Base-by-base conservation (phyloP, 2,797 vertebrate genomes). In the Pelodytes ibericus region DNA sequence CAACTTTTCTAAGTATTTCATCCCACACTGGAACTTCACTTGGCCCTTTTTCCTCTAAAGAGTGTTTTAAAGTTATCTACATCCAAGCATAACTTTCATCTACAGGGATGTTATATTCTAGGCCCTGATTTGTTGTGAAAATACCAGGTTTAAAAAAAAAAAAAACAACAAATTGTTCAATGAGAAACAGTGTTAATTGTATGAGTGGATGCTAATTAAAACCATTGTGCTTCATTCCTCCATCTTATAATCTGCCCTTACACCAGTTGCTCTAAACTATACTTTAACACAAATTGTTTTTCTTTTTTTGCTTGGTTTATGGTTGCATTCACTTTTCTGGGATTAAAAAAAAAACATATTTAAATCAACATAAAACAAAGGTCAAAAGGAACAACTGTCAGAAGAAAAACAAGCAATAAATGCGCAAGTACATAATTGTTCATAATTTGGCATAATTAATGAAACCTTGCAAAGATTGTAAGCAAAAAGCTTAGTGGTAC, bases 391-490 rank as follows among this genome's bases (percentile, higher is more conserved):
- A 64, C 20, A 68, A 75, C 83, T 82, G 84, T 62, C 84, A 62
- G 39, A 79, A 79, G 36, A 53, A 69, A 79, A 36, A 75, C 74
- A 82, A 39, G 29, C 71, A 81, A 70, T 84, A 86, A 85, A 87
- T 66, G 76, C 57, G 57, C 31, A 60, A 73, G 63, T 64, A 63
- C 60, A 66, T 84, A 11, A 2, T 81, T 86, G 83, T 86, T 79
- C 80, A 87, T 85, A 82, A 83, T 86, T 87, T 86, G 86, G 80
- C 80, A 87, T 85, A 82, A 83, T 86, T 87, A 86, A 87, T 85
- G 80, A 88, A 83, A 80, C 81, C 65, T 72, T 80, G 63, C 62
- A 75, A 67, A 81, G 80, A 77, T 69, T 74, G 27, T 0, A n/a
- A 10, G 79, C 59, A 73, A 64, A 78, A 81, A 64, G 75, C 83